Conservation (phyloP, 2,797 vertebrate species). For the Sebastes trivittatus region DNA sequence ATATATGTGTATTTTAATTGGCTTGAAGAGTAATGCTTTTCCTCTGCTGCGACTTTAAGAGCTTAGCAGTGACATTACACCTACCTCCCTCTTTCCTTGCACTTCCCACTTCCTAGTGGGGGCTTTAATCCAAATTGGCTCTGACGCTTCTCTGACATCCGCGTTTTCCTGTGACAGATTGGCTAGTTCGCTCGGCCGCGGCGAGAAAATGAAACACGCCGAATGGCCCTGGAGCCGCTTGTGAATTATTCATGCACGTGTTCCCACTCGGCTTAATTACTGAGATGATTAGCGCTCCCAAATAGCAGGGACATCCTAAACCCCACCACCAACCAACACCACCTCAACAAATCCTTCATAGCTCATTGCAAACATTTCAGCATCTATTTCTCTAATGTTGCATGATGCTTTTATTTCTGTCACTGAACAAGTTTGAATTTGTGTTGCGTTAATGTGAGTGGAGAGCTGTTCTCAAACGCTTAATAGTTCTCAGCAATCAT, state of each 20-base stretch:
- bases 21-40: constrained; percentile 3
- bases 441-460: constrained; percentile 10
- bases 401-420: constrained; percentile 16
- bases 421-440: constrained; percentile 4
- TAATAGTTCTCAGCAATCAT: constrained; percentile 36
- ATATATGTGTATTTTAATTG: constrained; percentile 43
- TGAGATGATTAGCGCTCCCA: constrained; percentile 51
- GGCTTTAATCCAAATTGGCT: constrained; percentile 62
- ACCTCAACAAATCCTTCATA: constrained; percentile 13
- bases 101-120: constrained; percentile 38
- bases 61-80: constrained; percentile 47
- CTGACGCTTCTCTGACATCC: constrained; percentile 41
- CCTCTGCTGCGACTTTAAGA: constrained; percentile 25
- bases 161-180: constrained; percentile 46
- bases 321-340: background rate
- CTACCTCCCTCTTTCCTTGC: constrained; percentile 24
- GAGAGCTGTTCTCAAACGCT: background rate
- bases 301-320: constrained; percentile 38
- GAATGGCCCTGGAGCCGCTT: constrained; percentile 39
- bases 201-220: constrained; percentile 34
- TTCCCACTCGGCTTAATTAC: constrained; percentile 67
- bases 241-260: constrained; percentile 70
- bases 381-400: background rate
- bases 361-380: constrained; percentile 26
- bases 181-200: constrained; percentile 10